Percentiles rank a stretch among this genome's conserved stretches.
These are phyloP conservation scores for Dysmachus trigonus DNA, from an alignment of 2,888 invertebrate genomes.

Conservation along the genomic window DNA sequence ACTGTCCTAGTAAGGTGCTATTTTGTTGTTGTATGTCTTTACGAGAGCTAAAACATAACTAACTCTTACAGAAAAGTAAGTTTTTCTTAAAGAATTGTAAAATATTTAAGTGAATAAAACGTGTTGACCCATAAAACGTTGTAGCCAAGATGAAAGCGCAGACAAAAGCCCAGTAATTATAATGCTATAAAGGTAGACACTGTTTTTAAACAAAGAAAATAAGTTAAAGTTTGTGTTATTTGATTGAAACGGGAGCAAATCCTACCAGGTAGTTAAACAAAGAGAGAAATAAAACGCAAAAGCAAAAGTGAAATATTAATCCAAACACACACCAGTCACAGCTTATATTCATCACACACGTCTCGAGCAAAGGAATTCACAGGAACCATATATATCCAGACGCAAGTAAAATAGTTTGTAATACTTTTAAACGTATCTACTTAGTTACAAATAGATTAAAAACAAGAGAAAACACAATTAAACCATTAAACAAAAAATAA, in stretches of 20 bases:
- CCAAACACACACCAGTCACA: neutral
- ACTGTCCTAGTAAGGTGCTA: neutral
- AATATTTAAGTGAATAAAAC: neutral
- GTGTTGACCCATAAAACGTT: neutral
- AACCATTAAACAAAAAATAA: conserved; percentile 7
- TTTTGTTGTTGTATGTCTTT: neutral
- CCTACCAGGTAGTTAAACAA: neutral
- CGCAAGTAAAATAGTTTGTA: conserved; percentile 19
- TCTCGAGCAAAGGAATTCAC: conserved; percentile 6
- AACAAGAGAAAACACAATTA: conserved; percentile 1
- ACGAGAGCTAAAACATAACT: neutral
- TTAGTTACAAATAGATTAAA: conserved; percentile 21
- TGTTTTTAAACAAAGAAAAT: neutral
- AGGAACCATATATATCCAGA: conserved; percentile 3
- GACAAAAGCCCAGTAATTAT: neutral
- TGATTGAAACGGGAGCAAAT: neutral
- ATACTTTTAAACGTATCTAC: conserved; percentile 26
- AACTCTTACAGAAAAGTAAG: neutral
- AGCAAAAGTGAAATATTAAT: neutral
- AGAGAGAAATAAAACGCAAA: neutral
- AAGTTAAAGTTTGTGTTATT: neutral
- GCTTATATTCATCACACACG: conserved; percentile 1
- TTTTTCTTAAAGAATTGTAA: neutral
- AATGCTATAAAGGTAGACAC: neutral
- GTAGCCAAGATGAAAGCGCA: neutral